A percentile compares a stretch with the other conserved stretches of the same genome.
Conservation (phyloP, 2,113 vertebrate species). For the Columba janthina region DNA sequence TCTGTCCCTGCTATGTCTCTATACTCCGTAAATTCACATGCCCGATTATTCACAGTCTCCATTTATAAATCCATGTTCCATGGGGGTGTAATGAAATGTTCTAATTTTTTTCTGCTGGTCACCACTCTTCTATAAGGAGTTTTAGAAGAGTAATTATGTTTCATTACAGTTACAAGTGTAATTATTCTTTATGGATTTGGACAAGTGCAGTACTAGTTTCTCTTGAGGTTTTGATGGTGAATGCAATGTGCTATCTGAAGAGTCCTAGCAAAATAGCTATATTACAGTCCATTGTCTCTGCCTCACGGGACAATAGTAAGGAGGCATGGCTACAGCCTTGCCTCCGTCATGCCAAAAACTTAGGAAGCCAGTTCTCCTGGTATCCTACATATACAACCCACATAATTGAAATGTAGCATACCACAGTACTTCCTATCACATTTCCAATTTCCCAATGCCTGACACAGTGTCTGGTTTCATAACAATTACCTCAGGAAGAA, state of each 20-base stretch:
- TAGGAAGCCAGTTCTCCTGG: not conserved
- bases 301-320: not conserved
- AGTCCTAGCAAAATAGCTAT: not conserved
- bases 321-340: not conserved
- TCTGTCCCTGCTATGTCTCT: not conserved
- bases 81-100: not conserved
- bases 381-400: not conserved
- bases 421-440: not conserved
- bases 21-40: not conserved
- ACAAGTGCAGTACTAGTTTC: not conserved
- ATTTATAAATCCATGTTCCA: not conserved
- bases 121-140: not conserved
- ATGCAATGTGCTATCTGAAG: not conserved
- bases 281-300: not conserved
- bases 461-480: not conserved
- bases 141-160: not conserved
- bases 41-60: not conserved
- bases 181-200: not conserved
- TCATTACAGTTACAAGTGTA: not conserved
- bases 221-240: not conserved
- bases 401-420: not conserved
- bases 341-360: not conserved
- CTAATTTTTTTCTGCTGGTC: not conserved
- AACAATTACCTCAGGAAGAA: not conserved
- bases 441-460: not conserved